Evolutionary conservation across 2,888 invertebrate genomes (phyloP).

Genomic region (Campoletis raptor): DNA sequence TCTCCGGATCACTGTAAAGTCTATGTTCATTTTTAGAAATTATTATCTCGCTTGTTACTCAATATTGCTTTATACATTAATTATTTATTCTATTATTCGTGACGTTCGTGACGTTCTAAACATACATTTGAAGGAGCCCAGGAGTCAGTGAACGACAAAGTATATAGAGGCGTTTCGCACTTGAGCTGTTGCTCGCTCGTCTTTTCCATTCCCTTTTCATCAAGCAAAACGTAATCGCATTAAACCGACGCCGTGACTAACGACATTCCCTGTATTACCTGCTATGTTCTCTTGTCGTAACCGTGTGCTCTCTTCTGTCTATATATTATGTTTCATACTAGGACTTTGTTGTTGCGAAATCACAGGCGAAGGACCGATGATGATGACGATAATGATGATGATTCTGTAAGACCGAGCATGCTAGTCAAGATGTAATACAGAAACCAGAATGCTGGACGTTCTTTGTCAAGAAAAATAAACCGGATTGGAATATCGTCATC

Average conservation of each 20-base stretch:
- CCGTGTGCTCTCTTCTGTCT: slow-evolving; percentile 56
- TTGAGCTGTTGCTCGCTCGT: slow-evolving; percentile 52
- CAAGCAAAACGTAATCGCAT: slow-evolving; percentile 73
- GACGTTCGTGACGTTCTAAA: slow-evolving; percentile 26
- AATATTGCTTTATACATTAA: slow-evolving; percentile 20
- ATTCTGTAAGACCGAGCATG: slow-evolving; percentile 53
- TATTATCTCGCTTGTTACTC: slow-evolving; percentile 15
- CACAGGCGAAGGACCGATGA: slow-evolving; percentile 50
- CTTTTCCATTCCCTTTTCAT: slow-evolving; percentile 60
- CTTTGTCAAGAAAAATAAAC: slow-evolving; percentile 41
- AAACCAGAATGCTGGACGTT: slow-evolving; percentile 21
- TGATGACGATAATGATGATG: slow-evolving; percentile 61
- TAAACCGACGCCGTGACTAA: slow-evolving; percentile 74
- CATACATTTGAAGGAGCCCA: background rate
- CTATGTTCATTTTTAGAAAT: background rate
- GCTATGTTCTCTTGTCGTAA: slow-evolving; percentile 56
- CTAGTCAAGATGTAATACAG: slow-evolving; percentile 39
- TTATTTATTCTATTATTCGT: slow-evolving; percentile 26
- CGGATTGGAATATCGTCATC: slow-evolving; percentile 61
- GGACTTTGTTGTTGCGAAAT: slow-evolving; percentile 57
- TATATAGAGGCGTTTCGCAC: slow-evolving; percentile 48
- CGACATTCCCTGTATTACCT: slow-evolving; percentile 71
- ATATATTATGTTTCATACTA: slow-evolving; percentile 38
- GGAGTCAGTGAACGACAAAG: slow-evolving; percentile 59
- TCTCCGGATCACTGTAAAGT: no score